Evolutionary conservation across 2,888 invertebrate species (phyloP).

Genomic region (Hypercompe scribonia): DNA sequence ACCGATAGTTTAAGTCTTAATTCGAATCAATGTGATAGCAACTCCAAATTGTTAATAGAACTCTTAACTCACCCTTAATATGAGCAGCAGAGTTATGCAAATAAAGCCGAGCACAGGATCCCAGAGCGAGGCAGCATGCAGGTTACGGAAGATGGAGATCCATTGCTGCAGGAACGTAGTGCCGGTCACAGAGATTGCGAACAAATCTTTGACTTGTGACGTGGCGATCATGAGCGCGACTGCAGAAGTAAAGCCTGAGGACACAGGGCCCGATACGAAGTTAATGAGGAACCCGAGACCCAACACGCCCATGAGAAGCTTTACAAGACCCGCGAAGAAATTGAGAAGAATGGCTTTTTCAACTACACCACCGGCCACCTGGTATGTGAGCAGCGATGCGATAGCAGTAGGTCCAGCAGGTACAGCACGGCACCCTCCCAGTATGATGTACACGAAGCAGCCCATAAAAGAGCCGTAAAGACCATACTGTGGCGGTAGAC

Average conservation of each 20-base stretch:
- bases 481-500: conserved; percentile 94
- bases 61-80: conserved; percentile 89
- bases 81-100: conserved; percentile 91
- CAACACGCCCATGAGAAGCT: conserved; percentile 93
- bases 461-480: conserved; percentile 97
- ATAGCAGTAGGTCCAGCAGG: conserved; percentile 98
- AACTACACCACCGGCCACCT: conserved; percentile 89
- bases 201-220: conserved; percentile 94
- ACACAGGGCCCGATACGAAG: conserved; percentile 96
- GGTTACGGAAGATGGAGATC: conserved; percentile 89
- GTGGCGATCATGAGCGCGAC: conserved; percentile 95
- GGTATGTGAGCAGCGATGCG: conserved; percentile 94
- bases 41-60: background rate
- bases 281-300: conserved; percentile 95
- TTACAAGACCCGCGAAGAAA: conserved; percentile 91
- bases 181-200: conserved; percentile 91
- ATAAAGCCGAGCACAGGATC: conserved; percentile 91
- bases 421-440: conserved; percentile 97
- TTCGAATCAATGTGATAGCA: background rate
- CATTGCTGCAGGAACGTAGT: conserved; percentile 93
- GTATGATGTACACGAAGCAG: conserved; percentile 94
- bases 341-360: conserved; percentile 92
- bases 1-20: background rate
- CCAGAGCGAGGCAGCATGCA: conserved; percentile 88
- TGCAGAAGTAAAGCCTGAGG: conserved; percentile 96